Conservation (phyloP, 2,113 vertebrate genomes). For the Uria aalge region DNA sequence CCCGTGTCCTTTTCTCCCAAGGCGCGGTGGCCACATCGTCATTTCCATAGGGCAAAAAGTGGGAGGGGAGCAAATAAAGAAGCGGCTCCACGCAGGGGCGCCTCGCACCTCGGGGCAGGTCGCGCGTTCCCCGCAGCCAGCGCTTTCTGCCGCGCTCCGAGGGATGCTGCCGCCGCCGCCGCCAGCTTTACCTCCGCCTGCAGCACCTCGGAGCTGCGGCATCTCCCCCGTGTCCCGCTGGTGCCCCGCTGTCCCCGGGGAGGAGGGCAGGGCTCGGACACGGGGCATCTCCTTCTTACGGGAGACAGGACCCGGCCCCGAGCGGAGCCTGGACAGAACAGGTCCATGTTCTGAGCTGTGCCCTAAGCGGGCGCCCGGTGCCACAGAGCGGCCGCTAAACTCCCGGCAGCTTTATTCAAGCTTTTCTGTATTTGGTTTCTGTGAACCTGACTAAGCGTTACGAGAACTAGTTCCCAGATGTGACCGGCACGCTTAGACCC, state of each 20-base stretch:
- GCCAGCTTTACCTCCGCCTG: background rate
- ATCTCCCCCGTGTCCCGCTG: background rate
- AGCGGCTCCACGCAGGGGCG: background rate
- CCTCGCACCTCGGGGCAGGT: background rate
- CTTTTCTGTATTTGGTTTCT: background rate
- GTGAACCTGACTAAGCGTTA: background rate
- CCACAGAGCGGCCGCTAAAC: background rate
- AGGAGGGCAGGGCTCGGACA: background rate
- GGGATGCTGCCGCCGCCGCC: background rate
- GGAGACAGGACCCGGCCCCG: rapidly evolving
- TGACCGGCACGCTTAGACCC: rapidly evolving
- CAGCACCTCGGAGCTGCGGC: background rate
- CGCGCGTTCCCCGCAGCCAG: background rate
- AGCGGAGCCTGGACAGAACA: background rate
- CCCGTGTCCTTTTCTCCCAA: background rate
- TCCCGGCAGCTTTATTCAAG: background rate
- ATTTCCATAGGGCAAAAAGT: background rate
- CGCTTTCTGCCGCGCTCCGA: background rate
- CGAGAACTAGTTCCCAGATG: background rate
- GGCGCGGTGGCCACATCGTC: background rate
- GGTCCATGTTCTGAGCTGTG: rapidly evolving
- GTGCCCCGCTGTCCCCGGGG: background rate
- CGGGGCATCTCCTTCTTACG: background rate
- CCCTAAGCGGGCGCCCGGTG: rapidly evolving
- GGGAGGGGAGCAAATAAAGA: background rate